Base-by-base conservation (phyloP, 1,140 invertebrate genomes). In the Heliconius eleuchia region DNA sequence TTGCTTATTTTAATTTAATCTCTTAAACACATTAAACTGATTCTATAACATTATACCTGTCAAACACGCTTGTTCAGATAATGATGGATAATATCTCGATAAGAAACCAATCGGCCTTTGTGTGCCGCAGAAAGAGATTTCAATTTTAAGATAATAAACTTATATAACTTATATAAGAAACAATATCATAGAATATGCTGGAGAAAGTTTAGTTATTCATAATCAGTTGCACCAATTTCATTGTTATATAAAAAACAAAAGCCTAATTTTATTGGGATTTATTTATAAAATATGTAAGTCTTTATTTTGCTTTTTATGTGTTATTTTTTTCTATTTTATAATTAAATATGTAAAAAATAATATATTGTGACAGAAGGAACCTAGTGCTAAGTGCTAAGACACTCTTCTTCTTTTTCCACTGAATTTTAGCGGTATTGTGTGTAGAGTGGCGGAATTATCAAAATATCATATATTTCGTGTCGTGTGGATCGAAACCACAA, bases 81-180 rank as follows among this genome's bases (percentile, higher is more conserved):
- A 79, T 74, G 50, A 72, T 79, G 71, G 70, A 72, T 76, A 57
- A 11, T 79, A 75, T 79, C 60, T 74, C 30, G 66, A 70, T 60
- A 74, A 39, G 66, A 39, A 75, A 79, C 60, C 39, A 39, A 72
- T 76, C 66, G 50, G 30, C 50, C 75, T 72, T 75, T 66, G 70
- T 60, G 66, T 42, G 74, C 23, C 60, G 42, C 11, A 34, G 6
- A 37, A 27, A 55, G 78, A 79, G 78, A 79, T 76, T 79, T 75
- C 71, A 46, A 79, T 76, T 74, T 76, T 30, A 60, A 18, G 73
- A 75, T 76, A 79, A 72, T 27, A n/a, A 60, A 71, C 75, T 23
- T 72, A 55, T 76, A 79, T 52, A 76, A 79, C 75, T 23, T 76
- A 71, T 79, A 79, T 52, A 76, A 79, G 66, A 72, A 9, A 66